These are phyloP conservation scores for Condylura cristata DNA, from an alignment of 2,113 vertebrate genomes.

Conservation along the genomic window DNA sequence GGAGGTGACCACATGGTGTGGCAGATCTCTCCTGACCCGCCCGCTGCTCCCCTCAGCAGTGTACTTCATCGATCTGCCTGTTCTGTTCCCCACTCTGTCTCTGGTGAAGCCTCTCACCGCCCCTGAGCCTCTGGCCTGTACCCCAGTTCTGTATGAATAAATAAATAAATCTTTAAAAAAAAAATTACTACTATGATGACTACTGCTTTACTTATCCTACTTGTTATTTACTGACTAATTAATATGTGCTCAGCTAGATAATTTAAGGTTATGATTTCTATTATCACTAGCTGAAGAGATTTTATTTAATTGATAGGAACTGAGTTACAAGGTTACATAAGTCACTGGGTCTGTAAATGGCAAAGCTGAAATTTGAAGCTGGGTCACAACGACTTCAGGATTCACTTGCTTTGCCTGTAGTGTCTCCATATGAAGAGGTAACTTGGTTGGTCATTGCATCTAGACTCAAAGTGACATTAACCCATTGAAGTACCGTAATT, in stretches of 20 bases:
- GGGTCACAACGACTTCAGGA: neutral
- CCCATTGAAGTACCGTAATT: neutral
- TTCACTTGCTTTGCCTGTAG: neutral
- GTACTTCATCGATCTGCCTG: no score
- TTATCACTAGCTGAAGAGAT: neutral
- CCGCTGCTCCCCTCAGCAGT: no score
- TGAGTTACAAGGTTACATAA: neutral
- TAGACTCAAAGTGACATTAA: neutral
- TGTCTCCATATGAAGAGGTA: neutral
- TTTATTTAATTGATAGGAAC: neutral
- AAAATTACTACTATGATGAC: neutral
- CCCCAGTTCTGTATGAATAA: no score
- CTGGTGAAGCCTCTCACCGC: no score
- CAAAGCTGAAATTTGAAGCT: neutral
- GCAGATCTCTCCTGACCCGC: no score
- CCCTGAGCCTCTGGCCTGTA: no score
- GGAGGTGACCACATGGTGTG: no score
- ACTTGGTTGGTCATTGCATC: neutral
- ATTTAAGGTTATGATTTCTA: slow-evolving; percentile 12
- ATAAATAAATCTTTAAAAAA: no score
- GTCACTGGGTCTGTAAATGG: neutral
- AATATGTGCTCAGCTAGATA: neutral
- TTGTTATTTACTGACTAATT: neutral
- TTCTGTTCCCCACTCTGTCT: no score
- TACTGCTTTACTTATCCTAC: neutral